These are phyloP conservation scores for Meloidogyne floridensis DNA, from an alignment of 1,140 invertebrate species.

Conservation along the genomic window DNA sequence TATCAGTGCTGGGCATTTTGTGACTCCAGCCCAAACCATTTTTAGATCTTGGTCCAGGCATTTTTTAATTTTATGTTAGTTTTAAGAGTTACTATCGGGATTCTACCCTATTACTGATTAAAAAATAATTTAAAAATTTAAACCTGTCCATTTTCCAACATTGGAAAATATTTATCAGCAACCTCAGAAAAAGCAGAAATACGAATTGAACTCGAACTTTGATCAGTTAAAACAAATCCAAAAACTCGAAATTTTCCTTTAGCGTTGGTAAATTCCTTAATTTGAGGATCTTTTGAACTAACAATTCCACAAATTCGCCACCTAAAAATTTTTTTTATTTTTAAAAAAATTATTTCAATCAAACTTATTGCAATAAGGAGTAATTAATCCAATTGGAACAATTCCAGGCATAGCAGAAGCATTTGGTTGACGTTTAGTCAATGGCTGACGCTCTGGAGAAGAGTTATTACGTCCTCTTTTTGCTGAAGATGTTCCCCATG, in stretches of 20 bases:
- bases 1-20: no score
- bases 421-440: conserved; percentile 21
- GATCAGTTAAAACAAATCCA: conserved; percentile 86
- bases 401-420: neutral
- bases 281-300: conserved; percentile 76
- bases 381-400: conserved; percentile 48
- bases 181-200: conserved; percentile 88
- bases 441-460: conserved; percentile 28
- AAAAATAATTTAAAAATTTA: neutral
- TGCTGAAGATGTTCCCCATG: neutral
- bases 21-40: no score
- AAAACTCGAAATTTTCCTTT: conserved; percentile 90
- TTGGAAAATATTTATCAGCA: conserved; percentile 85
- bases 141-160: conserved; percentile 78
- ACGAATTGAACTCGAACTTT: conserved; percentile 84
- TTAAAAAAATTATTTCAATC: neutral
- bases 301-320: conserved; percentile 91
- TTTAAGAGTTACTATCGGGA: no score
- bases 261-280: conserved; percentile 86
- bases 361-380: conserved; percentile 55
- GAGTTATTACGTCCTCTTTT: conserved; percentile 10
- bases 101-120: no score
- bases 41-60: no score
- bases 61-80: no score
- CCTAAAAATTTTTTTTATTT: conserved; percentile 67